Percentiles rank a stretch among this genome's conserved stretches.
phyloP scores from a whole-genome alignment of 1,140 invertebrate genomes.

The Cardiocondyla obscurior region DNA sequence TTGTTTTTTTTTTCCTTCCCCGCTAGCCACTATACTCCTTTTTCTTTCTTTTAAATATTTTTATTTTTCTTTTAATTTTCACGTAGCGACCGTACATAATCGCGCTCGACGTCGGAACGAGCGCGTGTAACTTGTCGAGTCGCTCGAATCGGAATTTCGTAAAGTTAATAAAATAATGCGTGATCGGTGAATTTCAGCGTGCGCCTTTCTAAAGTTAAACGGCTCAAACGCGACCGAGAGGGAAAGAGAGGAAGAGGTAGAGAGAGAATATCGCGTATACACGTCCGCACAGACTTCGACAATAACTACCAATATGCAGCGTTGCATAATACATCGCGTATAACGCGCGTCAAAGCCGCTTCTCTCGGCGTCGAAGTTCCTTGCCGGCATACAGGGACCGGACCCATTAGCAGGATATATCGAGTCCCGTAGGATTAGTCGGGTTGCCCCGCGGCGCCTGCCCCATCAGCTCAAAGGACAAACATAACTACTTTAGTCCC shows the following conservation, averaged over 20 bases:
- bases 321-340: slow-evolving; percentile 67
- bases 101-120: not conserved
- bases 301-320: slow-evolving; percentile 63
- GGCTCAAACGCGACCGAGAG: not conserved
- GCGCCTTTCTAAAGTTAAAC: not conserved
- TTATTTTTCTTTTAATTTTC: no score
- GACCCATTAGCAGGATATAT: slow-evolving; percentile 81
- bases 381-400: slow-evolving; percentile 63
- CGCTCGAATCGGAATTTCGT: not conserved
- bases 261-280: not conserved
- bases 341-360: slow-evolving; percentile 57
- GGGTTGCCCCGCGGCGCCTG: slow-evolving; percentile 75
- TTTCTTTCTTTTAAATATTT: no score
- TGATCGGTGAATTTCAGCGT: not conserved
- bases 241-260: not conserved
- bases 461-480: slow-evolving; percentile 82
- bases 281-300: slow-evolving; percentile 57
- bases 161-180: slow-evolving; percentile 34
- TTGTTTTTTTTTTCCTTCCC: slow-evolving; percentile 53
- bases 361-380: slow-evolving; percentile 62
- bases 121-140: not conserved
- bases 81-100: not conserved
- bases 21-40: not conserved
- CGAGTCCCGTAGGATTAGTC: slow-evolving; percentile 80
- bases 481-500: slow-evolving; percentile 83